Evolutionary conservation across 1,140 invertebrate species (phyloP).

Genomic region (Neodiprion virginianus): DNA sequence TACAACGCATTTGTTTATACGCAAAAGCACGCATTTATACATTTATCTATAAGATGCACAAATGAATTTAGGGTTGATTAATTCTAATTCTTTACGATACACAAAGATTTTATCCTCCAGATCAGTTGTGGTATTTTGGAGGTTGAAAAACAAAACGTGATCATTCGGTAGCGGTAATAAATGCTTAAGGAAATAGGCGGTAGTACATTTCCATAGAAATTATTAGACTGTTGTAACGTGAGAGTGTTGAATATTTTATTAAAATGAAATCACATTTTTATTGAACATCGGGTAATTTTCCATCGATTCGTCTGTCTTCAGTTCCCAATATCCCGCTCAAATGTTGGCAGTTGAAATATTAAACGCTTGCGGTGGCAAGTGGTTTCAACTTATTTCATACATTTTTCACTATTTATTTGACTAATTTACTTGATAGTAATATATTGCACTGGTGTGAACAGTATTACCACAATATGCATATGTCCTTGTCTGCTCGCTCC

Average conservation of each 20-base stretch:
- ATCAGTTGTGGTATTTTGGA: no score
- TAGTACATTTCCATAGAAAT: background rate
- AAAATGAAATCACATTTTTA: background rate
- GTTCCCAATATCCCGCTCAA: background rate
- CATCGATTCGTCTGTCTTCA: background rate
- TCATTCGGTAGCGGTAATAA: background rate
- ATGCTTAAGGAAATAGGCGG: background rate
- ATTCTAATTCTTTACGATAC: background rate
- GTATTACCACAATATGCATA: background rate
- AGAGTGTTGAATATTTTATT: constrained; percentile 3
- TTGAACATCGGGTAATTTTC: background rate
- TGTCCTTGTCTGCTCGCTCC: background rate
- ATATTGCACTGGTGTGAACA: background rate
- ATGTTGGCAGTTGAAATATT: background rate
- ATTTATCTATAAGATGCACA: background rate
- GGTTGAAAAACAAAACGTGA: background rate
- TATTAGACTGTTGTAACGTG: background rate
- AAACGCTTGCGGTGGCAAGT: no score
- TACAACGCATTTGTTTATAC: background rate
- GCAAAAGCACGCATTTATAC: background rate
- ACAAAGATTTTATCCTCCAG: no score
- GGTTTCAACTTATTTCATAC: no score
- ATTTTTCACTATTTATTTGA: no score
- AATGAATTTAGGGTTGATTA: background rate
- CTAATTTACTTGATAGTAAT: no score